These are phyloP conservation scores for Andrena chrysosceles DNA, from an alignment of 2,888 invertebrate species.

Conservation along the genomic window DNA sequence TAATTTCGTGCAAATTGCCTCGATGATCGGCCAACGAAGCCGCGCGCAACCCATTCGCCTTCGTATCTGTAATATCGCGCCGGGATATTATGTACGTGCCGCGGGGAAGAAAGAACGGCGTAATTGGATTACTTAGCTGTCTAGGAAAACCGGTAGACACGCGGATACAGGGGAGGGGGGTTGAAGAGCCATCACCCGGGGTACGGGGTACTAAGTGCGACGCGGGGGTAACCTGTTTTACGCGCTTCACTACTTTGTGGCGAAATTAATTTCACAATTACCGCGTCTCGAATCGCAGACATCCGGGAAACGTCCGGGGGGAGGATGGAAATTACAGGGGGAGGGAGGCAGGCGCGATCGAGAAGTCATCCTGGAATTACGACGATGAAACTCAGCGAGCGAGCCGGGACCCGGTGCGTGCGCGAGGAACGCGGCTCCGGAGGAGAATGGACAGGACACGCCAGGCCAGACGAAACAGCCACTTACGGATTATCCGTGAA, in stretches of 20 bases:
- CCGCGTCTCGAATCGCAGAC: constrained; percentile 39
- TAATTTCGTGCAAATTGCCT: constrained; percentile 58
- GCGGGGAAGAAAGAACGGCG: not conserved
- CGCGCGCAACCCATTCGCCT: not conserved
- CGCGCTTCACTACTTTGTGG: constrained; percentile 10
- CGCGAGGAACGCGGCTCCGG: constrained; percentile 10
- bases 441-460: constrained; percentile 45
- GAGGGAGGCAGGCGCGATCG: constrained; percentile 11
- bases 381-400: not conserved
- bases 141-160: not conserved
- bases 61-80: constrained; percentile 20
- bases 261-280: constrained; percentile 52
- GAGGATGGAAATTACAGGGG: constrained; percentile 28
- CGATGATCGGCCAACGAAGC: constrained; percentile 18
- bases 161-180: not conserved
- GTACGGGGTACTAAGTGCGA: not conserved
- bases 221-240: constrained; percentile 28
- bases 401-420: constrained; percentile 16
- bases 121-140: constrained; percentile 48
- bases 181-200: not conserved
- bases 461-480: constrained; percentile 54
- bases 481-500: constrained; percentile 70
- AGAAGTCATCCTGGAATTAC: constrained; percentile 2
- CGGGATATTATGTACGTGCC: not conserved
- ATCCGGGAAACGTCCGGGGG: constrained; percentile 45